Evolutionary conservation across 2,888 invertebrate genomes (phyloP), one percentile per base, ranked within the genome.

Genomic region (Seira ritae): DNA sequence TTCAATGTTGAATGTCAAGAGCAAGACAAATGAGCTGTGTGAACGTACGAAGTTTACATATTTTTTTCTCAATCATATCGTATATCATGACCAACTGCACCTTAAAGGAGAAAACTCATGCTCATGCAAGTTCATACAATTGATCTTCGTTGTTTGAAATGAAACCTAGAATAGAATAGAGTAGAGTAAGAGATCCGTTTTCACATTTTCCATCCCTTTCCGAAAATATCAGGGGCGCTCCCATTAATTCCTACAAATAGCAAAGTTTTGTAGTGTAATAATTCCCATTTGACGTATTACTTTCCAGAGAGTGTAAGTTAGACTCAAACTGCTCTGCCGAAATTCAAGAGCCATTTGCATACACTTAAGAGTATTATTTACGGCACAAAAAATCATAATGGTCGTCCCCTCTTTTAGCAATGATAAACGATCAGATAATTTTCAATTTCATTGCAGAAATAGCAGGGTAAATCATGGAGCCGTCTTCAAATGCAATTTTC

Each of bases 11-110:
- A 79, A 65, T 72, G 80, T 80, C 80, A 74, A 37, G 42, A 76
- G 71, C 50, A 81, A 81, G 76, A 81, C 81, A 81, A 81, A 81
- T 81, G 81, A 81, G 81, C 42, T 20, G 75, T 46, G 75, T 81
- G 76, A 81, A 81, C 15, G 75, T 46, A 71, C 76, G 76, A 81
- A 81, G 12, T n/a, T 50, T 50, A 50, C 50, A 50, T 50, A 50
- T 50, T 50, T 50, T 50, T 50, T 3, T 50, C 17, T 50, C 12
- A 15, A 50, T 50, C 15, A 50, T 31, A 8, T n/a, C n/a, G n/a
- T n/a, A n/a, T n/a, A 31, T 8, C 8, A 31, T 31, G 31, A 31
- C 31, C 31, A 31, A 31, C 31, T 31, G 31, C 31, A 31, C 31
- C 31, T 31, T 31, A 8, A 8, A 31, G 31, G 3, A 31, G 8